A percentile compares a stretch with the other conserved stretches of the same genome.
These are phyloP conservation scores for Brachystomella parvula DNA, from an alignment of 1,140 invertebrate species.

Conservation along the genomic window DNA sequence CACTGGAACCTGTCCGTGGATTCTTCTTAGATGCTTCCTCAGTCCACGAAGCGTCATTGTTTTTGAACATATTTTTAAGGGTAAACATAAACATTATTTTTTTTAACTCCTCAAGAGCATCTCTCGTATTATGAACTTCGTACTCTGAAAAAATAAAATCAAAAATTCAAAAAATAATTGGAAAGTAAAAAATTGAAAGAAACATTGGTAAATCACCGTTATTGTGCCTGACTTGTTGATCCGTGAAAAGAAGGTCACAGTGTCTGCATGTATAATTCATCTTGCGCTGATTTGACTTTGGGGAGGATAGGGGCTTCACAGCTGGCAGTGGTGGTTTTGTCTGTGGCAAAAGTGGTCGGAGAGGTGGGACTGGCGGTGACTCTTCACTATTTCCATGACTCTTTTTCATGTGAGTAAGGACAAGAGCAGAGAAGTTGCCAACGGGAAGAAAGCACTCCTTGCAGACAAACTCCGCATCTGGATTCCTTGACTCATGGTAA, in stretches of 20 bases:
- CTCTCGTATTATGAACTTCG: neutral
- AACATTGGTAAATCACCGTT: neutral
- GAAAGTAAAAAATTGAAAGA: neutral
- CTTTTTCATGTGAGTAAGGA: neutral
- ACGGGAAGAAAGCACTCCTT: neutral
- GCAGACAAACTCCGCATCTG: neutral
- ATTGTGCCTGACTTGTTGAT: neutral
- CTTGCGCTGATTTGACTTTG: no score
- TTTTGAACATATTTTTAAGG: neutral
- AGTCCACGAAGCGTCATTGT: neutral
- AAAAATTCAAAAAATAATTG: neutral
- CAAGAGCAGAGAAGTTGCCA: neutral
- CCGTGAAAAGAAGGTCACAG: neutral
- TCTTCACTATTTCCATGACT: neutral
- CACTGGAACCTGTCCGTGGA: neutral
- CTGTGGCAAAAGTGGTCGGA: neutral
- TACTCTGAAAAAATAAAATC: neutral
- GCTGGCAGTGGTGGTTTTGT: neutral
- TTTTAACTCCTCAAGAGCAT: neutral
- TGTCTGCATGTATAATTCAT: constrained; percentile 1
- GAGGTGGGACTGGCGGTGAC: neutral
- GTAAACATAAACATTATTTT: no score
- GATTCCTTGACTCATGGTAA: neutral
- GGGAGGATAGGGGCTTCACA: neutral
- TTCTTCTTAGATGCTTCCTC: neutral